Evolutionary conservation across 2,888 invertebrate species (phyloP), one percentile per base, ranked within the genome.

Genomic region (Pinctada fucata): DNA sequence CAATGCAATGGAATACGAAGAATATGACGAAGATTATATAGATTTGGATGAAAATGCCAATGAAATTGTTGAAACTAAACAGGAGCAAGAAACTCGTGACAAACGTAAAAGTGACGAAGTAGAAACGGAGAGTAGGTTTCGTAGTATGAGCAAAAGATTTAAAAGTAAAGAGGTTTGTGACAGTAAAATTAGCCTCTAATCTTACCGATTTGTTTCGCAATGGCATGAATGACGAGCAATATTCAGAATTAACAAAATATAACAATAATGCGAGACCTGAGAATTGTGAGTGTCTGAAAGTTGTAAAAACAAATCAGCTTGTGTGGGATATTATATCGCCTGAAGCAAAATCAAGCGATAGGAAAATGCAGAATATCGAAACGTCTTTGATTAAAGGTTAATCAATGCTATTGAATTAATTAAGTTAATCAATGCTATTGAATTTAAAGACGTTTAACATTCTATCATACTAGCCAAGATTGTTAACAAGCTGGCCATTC

Each of bases 391-490:
- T 69, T 10, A 48, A 69, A 13, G 69, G 69, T 69, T n/a, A n/a
- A n/a, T n/a, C n/a, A n/a, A n/a, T n/a, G n/a, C n/a, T n/a, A n/a
- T n/a, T n/a, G n/a, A n/a, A n/a, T n/a, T n/a, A n/a, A n/a, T n/a
- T n/a, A n/a, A n/a, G n/a, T n/a, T n/a, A n/a, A n/a, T n/a, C n/a
- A n/a, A n/a, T n/a, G n/a, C n/a, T n/a, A n/a, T n/a, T n/a, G n/a
- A n/a, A n/a, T n/a, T n/a, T n/a, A n/a, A n/a, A n/a, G 67, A 68
- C 13, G 63, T 75, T 47, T 68, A 75, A 72, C 76, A 65, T 49
- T 76, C 80, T 16, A 76, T 76, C 3, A 48, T 83, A 5, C 48
- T 83, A 50, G 49, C 67, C 4, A 83, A 83, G 68, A 69, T 73
- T n/a, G 72, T 81, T 0, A 63, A 81, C 52, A 70, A 72, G 63